Percentiles rank a stretch among this genome's conserved stretches.
phyloP scores from a whole-genome alignment of 2,888 invertebrate genomes.

The Cantharis lateralis region DNA sequence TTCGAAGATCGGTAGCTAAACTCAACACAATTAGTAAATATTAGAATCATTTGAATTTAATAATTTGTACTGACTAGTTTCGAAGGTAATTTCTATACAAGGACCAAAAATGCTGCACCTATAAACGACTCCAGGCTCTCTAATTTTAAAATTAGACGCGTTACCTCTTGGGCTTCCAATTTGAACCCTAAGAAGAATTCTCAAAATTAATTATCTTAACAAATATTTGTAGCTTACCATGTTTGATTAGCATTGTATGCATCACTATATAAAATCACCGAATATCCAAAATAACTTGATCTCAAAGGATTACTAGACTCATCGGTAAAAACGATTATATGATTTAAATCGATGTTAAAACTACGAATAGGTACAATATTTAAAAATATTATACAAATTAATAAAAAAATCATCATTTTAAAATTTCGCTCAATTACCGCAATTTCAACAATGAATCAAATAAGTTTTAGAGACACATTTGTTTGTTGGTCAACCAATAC shows the following conservation, averaged over 20 bases:
- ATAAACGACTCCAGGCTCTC: slow-evolving; percentile 48
- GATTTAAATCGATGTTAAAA: slow-evolving; percentile 47
- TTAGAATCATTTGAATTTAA: background rate
- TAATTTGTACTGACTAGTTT: slow-evolving; percentile 26
- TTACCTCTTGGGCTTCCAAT: slow-evolving; percentile 51
- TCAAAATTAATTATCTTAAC: background rate
- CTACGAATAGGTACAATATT: background rate
- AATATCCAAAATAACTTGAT: slow-evolving; percentile 50
- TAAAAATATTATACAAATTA: slow-evolving; percentile 1
- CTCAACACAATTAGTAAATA: background rate
- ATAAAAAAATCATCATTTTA: background rate
- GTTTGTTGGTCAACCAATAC: slow-evolving; percentile 18
- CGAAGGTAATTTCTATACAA: slow-evolving; percentile 44
- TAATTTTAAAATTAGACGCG: slow-evolving; percentile 18
- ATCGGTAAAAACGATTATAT: slow-evolving; percentile 42
- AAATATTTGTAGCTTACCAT: slow-evolving; percentile 37
- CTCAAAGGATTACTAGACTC: slow-evolving; percentile 31
- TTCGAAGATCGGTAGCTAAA: background rate
- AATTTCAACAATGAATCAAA: background rate
- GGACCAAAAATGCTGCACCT: slow-evolving; percentile 41
- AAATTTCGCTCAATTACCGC: background rate
- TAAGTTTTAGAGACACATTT: background rate
- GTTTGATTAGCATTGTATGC: slow-evolving; percentile 19
- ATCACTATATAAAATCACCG: slow-evolving; percentile 44
- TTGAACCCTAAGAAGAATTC: slow-evolving; percentile 41